Base-by-base conservation (phyloP, 1,140 invertebrate genomes). In the Diabrotica undecimpunctata region DNA sequence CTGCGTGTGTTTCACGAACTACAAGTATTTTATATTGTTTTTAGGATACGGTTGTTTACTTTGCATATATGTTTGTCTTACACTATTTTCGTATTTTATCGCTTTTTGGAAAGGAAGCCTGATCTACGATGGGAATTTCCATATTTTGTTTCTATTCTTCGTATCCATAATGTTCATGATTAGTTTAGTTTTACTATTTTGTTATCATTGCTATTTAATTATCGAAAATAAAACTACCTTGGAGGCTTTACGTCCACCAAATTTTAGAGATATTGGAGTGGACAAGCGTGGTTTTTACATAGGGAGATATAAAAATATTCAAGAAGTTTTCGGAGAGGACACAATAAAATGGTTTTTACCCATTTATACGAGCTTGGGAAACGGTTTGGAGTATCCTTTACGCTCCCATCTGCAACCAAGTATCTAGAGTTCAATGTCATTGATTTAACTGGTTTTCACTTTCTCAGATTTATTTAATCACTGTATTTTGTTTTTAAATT, bases 221-320 rank as follows among this genome's bases (percentile, higher is more conserved):
- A 80, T 89, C 52, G 87, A 91, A 73, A 99, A 99, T 82, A 88
- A 95, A 81, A 95, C 95, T 38, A 99, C 96, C 39, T 81, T 98
- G 96, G 96, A 99, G 81, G 92, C 96, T 25, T 98, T 98, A 81
- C 86, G 96, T 69, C 89, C 96, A 62, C 96, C 96, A 5, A 90
- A 97, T 79, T 98, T 99, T 78, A 84, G 88, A 0, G 71, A 61
- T 9, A 88, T 88, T 65, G 95, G 96, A 12, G 89, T 93, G 39
- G 96, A 99, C 79, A 98, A 98, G 79, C 89, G 97, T 80, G 96
- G 95, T 51, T 99, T 96, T 79, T 96, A 92, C 76, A 81, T 99
- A 64, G 96, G 96, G 38, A 86, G 86, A 38, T 91, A 85, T 74
- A 91, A 90, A 73, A 98, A 98, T 81, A 97, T 97, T 79, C 87